Evolutionary conservation across 1,140 invertebrate species (phyloP).

Genomic region (Leguminivora glycinivorella): DNA sequence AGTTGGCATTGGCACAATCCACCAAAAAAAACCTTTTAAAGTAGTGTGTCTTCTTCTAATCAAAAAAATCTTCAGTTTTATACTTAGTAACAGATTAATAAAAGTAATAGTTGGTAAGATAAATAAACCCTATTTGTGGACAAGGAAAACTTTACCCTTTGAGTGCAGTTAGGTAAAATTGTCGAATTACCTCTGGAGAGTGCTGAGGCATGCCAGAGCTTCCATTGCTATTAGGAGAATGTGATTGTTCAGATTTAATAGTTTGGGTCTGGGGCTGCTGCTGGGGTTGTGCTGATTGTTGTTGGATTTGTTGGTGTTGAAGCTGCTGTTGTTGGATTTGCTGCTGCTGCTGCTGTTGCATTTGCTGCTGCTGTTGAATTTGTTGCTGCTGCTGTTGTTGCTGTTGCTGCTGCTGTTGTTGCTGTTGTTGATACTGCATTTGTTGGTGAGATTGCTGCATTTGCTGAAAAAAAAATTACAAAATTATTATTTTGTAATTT

Average conservation of each 20-base stretch:
- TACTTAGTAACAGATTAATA: too few relatives aligned
- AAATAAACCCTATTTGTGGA: not conserved
- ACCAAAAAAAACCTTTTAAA: too few relatives aligned
- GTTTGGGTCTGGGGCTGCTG: constrained; percentile 46
- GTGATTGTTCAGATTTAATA: constrained; percentile 55
- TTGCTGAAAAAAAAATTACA: constrained; percentile 40
- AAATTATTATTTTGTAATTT: constrained; percentile 11
- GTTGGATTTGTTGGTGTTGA: constrained; percentile 41
- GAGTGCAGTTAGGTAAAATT: constrained; percentile 22
- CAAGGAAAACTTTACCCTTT: not conserved
- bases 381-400: constrained; percentile 62
- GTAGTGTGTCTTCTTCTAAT: too few relatives aligned
- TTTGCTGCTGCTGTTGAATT: constrained; percentile 59
- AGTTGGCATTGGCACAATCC: too few relatives aligned
- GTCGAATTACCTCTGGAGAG: constrained; percentile 58
- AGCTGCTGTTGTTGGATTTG: constrained; percentile 55
- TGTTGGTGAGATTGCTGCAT: constrained; percentile 65
- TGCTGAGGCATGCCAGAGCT: constrained; percentile 62
- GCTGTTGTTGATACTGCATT: constrained; percentile 53
- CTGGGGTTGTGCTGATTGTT: constrained; percentile 70
- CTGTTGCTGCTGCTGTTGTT: constrained; percentile 51
- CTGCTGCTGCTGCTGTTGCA: constrained; percentile 66
- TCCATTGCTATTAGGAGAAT: constrained; percentile 56
- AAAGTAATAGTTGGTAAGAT: too few relatives aligned
- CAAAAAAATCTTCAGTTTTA: too few relatives aligned